Evolutionary conservation across 2,113 vertebrate genomes (phyloP), one percentile per base, ranked within the genome.

Genomic region (Rostratula benghalensis): DNA sequence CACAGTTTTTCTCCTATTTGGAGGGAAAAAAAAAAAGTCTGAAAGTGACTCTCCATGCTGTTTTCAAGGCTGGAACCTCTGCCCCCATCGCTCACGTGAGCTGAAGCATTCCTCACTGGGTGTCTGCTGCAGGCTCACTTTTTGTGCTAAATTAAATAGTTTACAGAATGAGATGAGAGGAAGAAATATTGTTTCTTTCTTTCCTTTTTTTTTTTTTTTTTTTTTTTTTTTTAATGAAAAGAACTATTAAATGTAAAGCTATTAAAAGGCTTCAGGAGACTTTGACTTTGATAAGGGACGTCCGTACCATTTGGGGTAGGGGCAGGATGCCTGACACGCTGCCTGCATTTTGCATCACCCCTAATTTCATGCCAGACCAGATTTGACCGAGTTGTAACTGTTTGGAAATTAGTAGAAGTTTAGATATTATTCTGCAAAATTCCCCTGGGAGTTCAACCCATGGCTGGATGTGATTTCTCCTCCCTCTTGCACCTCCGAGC

Each of bases 271-370:
- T 79, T 60, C 10, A 10, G 43, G n/a, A 64, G 22, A 31, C 22
- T 54, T 91, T 28, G 2, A 54, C 10, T 59, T 79, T 39, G 51
- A 14, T 60, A 56, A 77, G 54, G 7, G 23, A 37, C 3, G 1
- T 60, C 24, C 30, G 18, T 30, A 2, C 39, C 10, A 1, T 83
- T 41, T 73, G 48, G 25, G 45, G 48, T 25, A 37, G 60, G 30
- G 10, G 16, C 48, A 77, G 37, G 9, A n/a, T 1, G 0, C 8
- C 1, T 1, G 46, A 23, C 43, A 33, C 0, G 0, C 30, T 33
- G 33, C 3, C 0, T 67, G 53, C 11, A 8, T 22, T 57, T 79
- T 64, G 30, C 11, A 8, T 63, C 4, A 0, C 39, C 13, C 56
- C 22, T 64, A 2, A n/a, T 80, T 57, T 69, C 67, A 61, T 0